Percentiles rank a stretch among this genome's conserved stretches.
phyloP scores from a whole-genome alignment of 2,113 vertebrate genomes.

The Rhabdomys dilectus region DNA sequence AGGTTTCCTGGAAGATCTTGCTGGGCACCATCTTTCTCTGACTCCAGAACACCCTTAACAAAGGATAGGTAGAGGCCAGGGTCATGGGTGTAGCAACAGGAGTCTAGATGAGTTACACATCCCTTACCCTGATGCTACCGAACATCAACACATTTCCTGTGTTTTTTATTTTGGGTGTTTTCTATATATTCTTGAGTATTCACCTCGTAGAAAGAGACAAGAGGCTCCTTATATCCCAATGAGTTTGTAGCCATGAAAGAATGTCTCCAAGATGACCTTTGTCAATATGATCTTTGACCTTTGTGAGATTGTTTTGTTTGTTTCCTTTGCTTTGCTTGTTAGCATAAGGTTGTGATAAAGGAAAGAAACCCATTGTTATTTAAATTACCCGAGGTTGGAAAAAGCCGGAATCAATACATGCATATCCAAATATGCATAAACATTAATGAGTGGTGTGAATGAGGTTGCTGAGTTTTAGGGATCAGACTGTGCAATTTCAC shows the following conservation, averaged over 20 bases:
- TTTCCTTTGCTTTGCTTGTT: neutral
- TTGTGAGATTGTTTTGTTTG: neutral
- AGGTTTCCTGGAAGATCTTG: too few species aligned
- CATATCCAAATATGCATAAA: neutral
- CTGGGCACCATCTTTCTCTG: neutral
- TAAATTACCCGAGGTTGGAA: neutral
- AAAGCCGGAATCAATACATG: too few species aligned
- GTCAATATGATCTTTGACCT: neutral
- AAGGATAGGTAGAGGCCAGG: neutral
- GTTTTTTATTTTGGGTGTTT: neutral
- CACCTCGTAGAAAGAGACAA: neutral
- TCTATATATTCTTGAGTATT: neutral
- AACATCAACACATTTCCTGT: too few species aligned
- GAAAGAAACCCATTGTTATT: neutral
- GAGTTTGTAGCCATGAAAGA: neutral
- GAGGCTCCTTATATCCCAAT: neutral
- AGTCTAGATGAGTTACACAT: neutral
- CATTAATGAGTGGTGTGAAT: neutral
- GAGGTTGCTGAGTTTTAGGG: fast-evolving
- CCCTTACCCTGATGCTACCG: too few species aligned
- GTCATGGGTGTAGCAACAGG: too few species aligned
- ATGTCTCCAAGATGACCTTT: neutral
- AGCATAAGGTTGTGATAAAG: neutral
- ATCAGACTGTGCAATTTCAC: neutral
- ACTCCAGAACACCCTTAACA: neutral